Evolutionary conservation across 2,888 invertebrate species (phyloP).

Genomic region (Xanthia icteritia): DNA sequence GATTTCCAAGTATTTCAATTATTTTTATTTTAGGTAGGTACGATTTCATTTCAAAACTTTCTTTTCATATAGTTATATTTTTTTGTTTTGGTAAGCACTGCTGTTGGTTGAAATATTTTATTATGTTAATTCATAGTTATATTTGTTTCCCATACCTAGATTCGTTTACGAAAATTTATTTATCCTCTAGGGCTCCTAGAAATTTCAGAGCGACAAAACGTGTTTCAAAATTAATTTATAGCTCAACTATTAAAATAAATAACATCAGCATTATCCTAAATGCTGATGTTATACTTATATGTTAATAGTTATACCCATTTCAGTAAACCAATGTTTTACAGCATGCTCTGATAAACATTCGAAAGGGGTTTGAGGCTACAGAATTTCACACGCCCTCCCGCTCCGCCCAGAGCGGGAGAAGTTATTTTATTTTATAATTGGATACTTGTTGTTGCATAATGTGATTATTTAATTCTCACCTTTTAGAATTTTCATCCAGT

Average conservation of each 20-base stretch:
- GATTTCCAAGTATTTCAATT: conserved; percentile 38
- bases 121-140: background rate
- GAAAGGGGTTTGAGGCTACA: too few species aligned
- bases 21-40: conserved; percentile 22
- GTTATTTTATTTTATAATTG: too few species aligned
- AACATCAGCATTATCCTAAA: too few species aligned
- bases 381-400: too few species aligned
- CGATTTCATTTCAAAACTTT: conserved; percentile 28
- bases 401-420: too few species aligned
- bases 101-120: background rate
- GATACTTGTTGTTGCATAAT: background rate
- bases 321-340: too few species aligned
- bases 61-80: background rate
- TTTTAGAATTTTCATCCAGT: conserved; percentile 92
- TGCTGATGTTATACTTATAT: too few species aligned
- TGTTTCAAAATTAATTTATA: background rate
- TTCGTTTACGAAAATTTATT: background rate
- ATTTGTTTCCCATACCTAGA: background rate
- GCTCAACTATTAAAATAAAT: too few species aligned
- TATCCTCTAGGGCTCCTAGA: background rate
- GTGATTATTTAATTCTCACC: conserved; percentile 86
- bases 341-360: too few species aligned
- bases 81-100: background rate
- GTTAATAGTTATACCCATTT: too few species aligned
- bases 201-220: background rate